These are phyloP conservation scores for Coluber constrictor DNA, from an alignment of 2,797 vertebrate species.

Conservation along the genomic window DNA sequence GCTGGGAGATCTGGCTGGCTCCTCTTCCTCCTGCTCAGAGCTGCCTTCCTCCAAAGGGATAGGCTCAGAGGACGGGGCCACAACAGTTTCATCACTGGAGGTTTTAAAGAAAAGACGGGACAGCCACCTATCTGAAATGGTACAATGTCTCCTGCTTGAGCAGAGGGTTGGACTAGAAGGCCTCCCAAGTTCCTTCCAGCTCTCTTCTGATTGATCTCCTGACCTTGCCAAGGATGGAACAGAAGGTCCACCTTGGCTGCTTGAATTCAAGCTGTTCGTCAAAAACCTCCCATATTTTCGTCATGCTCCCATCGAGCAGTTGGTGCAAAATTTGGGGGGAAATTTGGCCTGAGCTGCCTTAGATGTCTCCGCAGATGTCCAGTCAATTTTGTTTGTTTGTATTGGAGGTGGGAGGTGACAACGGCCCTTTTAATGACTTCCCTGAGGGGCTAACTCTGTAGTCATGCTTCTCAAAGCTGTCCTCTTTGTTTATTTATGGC, in stretches of 20 bases:
- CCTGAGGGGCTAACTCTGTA: conserved; percentile 24
- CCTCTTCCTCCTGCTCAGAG: too few relatives aligned
- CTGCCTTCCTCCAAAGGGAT: too few relatives aligned
- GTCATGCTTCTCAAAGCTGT: neutral
- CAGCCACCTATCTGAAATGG: too few relatives aligned
- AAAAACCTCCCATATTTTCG: neutral
- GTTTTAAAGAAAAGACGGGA: too few relatives aligned
- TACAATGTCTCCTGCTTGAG: too few relatives aligned
- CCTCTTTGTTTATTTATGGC: conserved; percentile 34
- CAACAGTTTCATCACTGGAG: too few relatives aligned
- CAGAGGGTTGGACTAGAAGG: too few relatives aligned
- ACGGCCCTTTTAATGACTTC: conserved; percentile 34
- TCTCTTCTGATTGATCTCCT: neutral
- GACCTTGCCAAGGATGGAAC: neutral
- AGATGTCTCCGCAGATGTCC: conserved; percentile 11
- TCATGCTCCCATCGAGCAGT: neutral
- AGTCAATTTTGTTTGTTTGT: conserved; percentile 30
- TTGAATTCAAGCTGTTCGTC: neutral
- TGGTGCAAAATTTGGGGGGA: neutral
- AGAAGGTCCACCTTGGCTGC: neutral
- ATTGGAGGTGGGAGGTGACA: conserved; percentile 11
- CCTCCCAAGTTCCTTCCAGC: too few relatives aligned
- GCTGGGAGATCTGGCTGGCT: too few relatives aligned
- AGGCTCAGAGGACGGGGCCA: too few relatives aligned
- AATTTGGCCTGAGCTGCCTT: neutral